A percentile compares a stretch with the other conserved stretches of the same genome.
phyloP scores from a whole-genome alignment of 2,113 vertebrate genomes.

The Corvus hawaiiensis region DNA sequence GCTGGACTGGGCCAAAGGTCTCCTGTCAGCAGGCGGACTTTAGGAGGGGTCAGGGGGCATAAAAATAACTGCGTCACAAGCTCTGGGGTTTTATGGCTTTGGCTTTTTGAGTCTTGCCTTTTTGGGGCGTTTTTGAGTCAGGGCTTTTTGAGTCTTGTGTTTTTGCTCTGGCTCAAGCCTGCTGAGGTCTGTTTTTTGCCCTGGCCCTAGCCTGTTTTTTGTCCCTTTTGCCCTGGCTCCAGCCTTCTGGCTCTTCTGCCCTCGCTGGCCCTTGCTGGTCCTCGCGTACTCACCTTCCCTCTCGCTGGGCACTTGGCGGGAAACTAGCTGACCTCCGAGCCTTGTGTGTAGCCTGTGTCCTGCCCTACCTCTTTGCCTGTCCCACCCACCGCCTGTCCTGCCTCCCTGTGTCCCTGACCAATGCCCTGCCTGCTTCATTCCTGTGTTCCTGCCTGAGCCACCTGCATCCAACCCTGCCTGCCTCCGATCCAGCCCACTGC shows the following conservation, averaged over 20 bases:
- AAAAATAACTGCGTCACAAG: neutral
- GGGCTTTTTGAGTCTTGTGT: neutral
- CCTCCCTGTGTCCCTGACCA: too few relatives aligned
- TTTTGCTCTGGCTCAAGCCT: neutral
- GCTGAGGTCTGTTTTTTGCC: neutral
- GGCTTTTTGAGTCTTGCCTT: neutral
- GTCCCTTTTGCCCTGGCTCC: neutral
- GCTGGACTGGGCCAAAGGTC: neutral
- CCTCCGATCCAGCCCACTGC: neutral
- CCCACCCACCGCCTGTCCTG: too few relatives aligned
- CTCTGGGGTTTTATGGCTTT: neutral
- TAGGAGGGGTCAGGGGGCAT: neutral
- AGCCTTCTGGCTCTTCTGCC: neutral
- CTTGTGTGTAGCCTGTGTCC: neutral
- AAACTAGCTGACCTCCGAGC: neutral
- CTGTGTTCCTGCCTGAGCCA: neutral
- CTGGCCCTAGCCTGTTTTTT: neutral
- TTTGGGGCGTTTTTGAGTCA: neutral
- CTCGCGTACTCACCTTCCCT: accelerated
- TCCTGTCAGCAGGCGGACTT: neutral
- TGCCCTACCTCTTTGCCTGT: neutral
- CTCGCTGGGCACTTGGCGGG: accelerated
- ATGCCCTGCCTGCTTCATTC: neutral
- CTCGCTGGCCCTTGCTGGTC: neutral
- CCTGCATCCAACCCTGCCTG: neutral